Conservation (phyloP, 2,113 vertebrate species). For the Pomatostomus ruficeps region DNA sequence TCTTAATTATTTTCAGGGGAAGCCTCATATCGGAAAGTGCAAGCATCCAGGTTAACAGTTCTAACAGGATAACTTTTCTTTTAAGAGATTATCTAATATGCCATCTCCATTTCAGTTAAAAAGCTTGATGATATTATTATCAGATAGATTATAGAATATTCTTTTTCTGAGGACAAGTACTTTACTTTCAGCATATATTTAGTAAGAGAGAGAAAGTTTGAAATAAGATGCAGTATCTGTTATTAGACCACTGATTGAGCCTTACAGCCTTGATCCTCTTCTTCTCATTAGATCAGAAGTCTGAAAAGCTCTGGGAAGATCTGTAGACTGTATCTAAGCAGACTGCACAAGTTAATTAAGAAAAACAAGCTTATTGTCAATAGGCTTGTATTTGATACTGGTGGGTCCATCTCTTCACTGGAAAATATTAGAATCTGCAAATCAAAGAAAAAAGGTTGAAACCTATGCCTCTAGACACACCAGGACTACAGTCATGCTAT, state of each 20-base stretch:
- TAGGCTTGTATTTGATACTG: neutral
- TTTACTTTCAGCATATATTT: neutral
- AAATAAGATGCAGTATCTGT: neutral
- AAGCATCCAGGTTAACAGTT: neutral
- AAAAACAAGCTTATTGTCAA: slow-evolving; percentile 9
- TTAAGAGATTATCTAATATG: neutral
- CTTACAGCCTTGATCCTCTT: slow-evolving; percentile 14
- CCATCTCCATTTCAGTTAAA: neutral
- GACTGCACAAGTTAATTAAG: neutral
- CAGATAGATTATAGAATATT: neutral
- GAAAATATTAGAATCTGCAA: slow-evolving; percentile 18
- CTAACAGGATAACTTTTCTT: neutral
- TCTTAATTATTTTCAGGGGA: neutral
- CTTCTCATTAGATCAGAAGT: neutral
- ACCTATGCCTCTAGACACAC: neutral
- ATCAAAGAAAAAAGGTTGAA: neutral
- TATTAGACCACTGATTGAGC: neutral
- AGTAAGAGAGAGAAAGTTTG: neutral
- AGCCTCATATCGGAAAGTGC: neutral
- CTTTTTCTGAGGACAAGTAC: neutral
- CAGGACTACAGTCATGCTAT: neutral
- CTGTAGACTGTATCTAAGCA: neutral
- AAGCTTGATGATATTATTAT: neutral
- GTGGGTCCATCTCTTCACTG: neutral
- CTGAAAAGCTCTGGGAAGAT: slow-evolving; percentile 2